Evolutionary conservation across 2,113 vertebrate species (phyloP).

Genomic region (Gila orcuttii): DNA sequence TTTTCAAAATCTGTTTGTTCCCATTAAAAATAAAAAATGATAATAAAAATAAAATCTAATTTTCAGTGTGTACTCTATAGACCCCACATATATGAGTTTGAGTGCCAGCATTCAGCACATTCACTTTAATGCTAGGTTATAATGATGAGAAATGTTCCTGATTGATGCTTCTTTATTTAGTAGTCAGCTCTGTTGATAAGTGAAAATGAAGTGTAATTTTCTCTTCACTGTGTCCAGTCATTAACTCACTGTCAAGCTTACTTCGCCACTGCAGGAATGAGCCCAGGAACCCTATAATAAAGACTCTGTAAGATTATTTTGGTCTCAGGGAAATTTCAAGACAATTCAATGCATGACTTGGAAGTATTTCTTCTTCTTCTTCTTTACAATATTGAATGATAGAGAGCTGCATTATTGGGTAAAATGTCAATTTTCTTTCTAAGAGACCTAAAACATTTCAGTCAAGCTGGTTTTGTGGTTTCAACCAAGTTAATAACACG

Average conservation of each 20-base stretch:
- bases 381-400: not conserved
- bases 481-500: not conserved
- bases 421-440: not conserved
- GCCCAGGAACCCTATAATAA: constrained; percentile 9
- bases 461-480: not conserved
- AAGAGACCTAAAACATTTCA: not conserved
- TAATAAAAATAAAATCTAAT: too few relatives aligned
- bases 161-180: constrained; percentile 30
- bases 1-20: too few relatives aligned
- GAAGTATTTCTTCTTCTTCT: not conserved
- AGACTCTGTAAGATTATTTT: not conserved
- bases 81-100: not conserved
- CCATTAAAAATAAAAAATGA: too few relatives aligned
- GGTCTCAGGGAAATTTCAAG: not conserved
- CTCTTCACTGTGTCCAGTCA: constrained; percentile 31
- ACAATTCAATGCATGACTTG: too few relatives aligned
- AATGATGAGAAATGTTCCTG: not conserved
- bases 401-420: not conserved
- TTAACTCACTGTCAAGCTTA: constrained; percentile 14
- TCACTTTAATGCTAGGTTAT: not conserved
- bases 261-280: not conserved
- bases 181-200: constrained; percentile 17
- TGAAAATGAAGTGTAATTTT: constrained; percentile 37
- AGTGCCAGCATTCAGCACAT: not conserved
- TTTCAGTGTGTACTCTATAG: not conserved